Evolutionary conservation across 2,797 vertebrate genomes (phyloP), one percentile per base, ranked within the genome.

Genomic region (Zenarchopterus dispar): DNA sequence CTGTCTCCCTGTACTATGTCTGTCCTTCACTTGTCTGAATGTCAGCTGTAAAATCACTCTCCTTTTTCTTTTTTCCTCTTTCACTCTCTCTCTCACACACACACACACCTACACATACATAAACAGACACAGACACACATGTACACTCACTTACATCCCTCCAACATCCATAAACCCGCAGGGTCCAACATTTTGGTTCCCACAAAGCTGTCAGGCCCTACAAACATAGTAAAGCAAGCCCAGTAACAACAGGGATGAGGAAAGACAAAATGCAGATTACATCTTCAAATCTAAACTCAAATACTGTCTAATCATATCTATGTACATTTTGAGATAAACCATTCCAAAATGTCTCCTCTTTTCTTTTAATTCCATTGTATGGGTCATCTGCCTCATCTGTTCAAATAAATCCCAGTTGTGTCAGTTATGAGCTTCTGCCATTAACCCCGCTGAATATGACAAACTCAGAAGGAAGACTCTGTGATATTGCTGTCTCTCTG

Each of bases 401-500:
- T 47, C 13, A 65, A 71, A 75, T 36, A 36, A 36, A 39, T 39
- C 67, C 59, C 17, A 75, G 53, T 56, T 18, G 31, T 50, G 18
- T 76, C 62, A 45, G 39, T 33, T 65, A 42, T 71, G 53, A 73
- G 51, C 46, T 17, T 77, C 26, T 59, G 42, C 63, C 48, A 50
- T 74, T 77, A 46, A 77, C 56, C 57, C 65, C 64, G 60, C 46
- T 79, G 57, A 68, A 56, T 59, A 55, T 69, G 70, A 77, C 44
- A 42, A 65, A 75, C 84, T 80, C 44, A 51, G 78, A 85, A 78
- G 90, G 91, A 92, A 92, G 90, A 90, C 90, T 89, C 31, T 19
- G 72, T 79, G 74, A 84, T 91, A 90, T 90, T 92, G 91, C 89
- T 86, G 85, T 78, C 72, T 80, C 59, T 87, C 70, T 28, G 3